Conservation (phyloP, 1,140 invertebrate species). For the Reticulitermes speratus region DNA sequence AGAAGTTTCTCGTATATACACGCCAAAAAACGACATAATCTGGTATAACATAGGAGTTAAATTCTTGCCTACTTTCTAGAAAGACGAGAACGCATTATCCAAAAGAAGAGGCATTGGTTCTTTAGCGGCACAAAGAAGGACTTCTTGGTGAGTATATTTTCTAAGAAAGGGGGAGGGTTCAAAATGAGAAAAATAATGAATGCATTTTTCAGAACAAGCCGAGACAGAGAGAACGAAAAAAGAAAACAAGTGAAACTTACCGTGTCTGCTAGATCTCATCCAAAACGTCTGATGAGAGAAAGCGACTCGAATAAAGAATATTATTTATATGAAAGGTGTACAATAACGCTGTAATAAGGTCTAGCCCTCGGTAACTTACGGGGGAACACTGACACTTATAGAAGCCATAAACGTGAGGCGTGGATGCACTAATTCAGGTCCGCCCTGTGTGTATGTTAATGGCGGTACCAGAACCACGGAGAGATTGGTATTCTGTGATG, state of each 20-base stretch:
- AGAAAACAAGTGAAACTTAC: not conserved
- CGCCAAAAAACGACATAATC: too few relatives aligned
- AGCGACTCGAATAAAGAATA: conserved; percentile 18
- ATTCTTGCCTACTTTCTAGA: too few relatives aligned
- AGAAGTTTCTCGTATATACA: too few relatives aligned
- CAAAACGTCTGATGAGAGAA: conserved; percentile 15
- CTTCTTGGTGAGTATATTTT: not conserved
- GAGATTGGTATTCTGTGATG: not conserved
- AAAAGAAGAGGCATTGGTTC: not conserved
- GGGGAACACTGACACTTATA: not conserved
- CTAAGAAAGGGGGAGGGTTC: not conserved
- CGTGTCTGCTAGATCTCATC: not conserved
- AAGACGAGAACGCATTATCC: too few relatives aligned
- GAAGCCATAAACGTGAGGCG: not conserved
- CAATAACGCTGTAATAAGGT: conserved; percentile 18
- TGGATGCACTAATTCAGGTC: not conserved
- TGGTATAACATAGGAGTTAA: too few relatives aligned
- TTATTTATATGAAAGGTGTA: conserved; percentile 20
- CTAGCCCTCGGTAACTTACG: not conserved
- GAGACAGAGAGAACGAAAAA: not conserved
- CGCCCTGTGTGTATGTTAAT: not conserved
- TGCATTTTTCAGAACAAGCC: not conserved
- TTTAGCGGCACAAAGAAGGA: not conserved
- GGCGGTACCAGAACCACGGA: not conserved
- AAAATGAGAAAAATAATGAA: conserved; percentile 12